Percentiles rank a stretch among this genome's conserved stretches.
Evolutionary conservation across 1,140 invertebrate species (phyloP).

Genomic region (Hetaerina americana): DNA sequence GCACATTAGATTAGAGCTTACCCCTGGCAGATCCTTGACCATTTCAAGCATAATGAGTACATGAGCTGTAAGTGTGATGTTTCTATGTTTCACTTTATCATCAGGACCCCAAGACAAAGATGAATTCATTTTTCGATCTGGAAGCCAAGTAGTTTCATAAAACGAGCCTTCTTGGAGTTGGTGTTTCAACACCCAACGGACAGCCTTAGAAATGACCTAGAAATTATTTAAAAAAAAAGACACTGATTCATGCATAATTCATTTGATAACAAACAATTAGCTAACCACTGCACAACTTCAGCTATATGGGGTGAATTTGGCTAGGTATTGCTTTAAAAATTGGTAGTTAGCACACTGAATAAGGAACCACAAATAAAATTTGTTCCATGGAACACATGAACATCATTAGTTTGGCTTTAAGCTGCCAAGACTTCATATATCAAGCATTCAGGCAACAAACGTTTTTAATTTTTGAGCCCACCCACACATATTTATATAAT

Average conservation of each 20-base stretch:
- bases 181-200: conserved; percentile 65
- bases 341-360: too few relatives aligned
- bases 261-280: not conserved
- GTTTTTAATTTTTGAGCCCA: too few relatives aligned
- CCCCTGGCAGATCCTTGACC: conserved; percentile 66
- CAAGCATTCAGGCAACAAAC: too few relatives aligned
- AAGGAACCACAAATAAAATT: too few relatives aligned
- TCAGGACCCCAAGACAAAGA: conserved; percentile 38
- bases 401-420: too few relatives aligned
- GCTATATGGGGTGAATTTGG: too few relatives aligned
- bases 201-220: conserved; percentile 57
- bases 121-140: conserved; percentile 73
- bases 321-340: too few relatives aligned
- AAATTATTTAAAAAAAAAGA: conserved; percentile 9
- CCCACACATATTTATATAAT: too few relatives aligned
- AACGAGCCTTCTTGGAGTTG: conserved; percentile 69
- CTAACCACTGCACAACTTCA: too few relatives aligned
- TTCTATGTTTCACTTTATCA: conserved; percentile 46
- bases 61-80: conserved; percentile 79
- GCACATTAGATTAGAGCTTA: conserved; percentile 24
- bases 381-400: too few relatives aligned
- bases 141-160: conserved; percentile 68
- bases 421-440: too few relatives aligned
- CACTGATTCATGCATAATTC: not conserved
- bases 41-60: conserved; percentile 70